Evolutionary conservation across 2,888 invertebrate genomes (phyloP), one percentile per base, ranked within the genome.

Genomic region (Escarpia spicata): DNA sequence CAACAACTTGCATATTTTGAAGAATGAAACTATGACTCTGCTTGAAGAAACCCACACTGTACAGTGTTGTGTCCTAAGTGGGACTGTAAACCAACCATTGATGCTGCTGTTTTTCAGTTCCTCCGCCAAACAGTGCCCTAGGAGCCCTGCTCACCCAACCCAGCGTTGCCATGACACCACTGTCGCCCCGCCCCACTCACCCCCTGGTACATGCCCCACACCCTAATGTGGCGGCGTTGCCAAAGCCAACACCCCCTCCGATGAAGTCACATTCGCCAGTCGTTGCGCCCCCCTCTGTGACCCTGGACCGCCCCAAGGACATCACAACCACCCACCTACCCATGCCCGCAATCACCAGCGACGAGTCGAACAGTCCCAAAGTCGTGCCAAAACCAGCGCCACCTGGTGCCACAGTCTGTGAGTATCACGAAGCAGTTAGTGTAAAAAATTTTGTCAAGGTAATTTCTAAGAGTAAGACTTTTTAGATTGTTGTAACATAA

Each of bases 401-500:
- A 4, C 96, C 96, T 90, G 96, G 96, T 31, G 95, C 95, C 44
- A 95, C 95, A 91, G 94, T 96, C 91, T 95, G 96, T 96, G 94
- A 95, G 96, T 95, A 92, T 52, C n/a, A 15, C 37, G 37, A 92
- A 12, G 37, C 37, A 37, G 37, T 37, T 37, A 37, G 37, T 43
- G 37, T 52, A 37, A 31, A 1, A 37, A 60, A 1, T 37, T 52
- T 31, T 10, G 19, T 52, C 75, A 9, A 45, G 37, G 37, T 92
- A 43, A 43, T 9, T 43, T 92, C 37, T 44, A 92, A 52, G 52
- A 52, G 9, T 9, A 52, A 52, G 52, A 52, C 10, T 52, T 52
- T 52, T 1, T 52, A 52, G 52, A 75, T 75, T 75, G 75, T 75
- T 75, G 26, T 60, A 4, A 75, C 75, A 52, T 52, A 6, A 26